Base-by-base conservation (phyloP, 2,888 invertebrate species). In the Hydropsyche betteni region DNA sequence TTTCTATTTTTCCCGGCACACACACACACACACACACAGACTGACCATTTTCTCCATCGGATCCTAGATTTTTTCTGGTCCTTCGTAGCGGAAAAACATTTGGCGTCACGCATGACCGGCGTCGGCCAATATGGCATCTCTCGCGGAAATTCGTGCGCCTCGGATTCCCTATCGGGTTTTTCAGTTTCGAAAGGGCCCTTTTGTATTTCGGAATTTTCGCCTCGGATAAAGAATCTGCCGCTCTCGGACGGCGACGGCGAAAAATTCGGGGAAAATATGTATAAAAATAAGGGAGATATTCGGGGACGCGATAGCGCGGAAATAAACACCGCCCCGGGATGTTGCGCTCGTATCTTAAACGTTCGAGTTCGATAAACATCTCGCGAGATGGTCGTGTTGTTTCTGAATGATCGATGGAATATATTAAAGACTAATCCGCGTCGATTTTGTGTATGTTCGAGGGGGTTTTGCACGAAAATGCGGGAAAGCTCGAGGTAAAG, bases 81-180 rank as follows among this genome's bases (percentile, higher is more conserved):
- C 55, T n/a, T 55, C 55, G 55, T 64, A 34, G 33, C 34, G 64
- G 36, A 64, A 64, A 64, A 64, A 64, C 64, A 64, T 64, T 64
- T 34, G 64, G 24, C 64, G 64, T 64, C 34, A 64, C 64, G 64
- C 64, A 64, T 64, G 64, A 64, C 64, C 36, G 34, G 12, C 64
- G 24, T 36, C 3, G 34, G 64, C 64, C 64, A 64, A 64, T 64
- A 64, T 64, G 64, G 33, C 64, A 64, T 64, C 64, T 61, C 24
- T 64, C 64, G 34, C 36, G 34, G n/a, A 24, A 64, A 12, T 64
- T 5, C 64, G 64, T 36, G 64, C 36, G 64, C 7, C 64, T 33
- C 36, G 64, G 64, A 64, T 64, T 64, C 64, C n/a, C 64, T 64
- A 64, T 64, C 64, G 64, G 44, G 44, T 44, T 44, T 44, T 58